Base-by-base conservation (phyloP, 1,140 invertebrate species). In the Rhynchophorus ferrugineus region DNA sequence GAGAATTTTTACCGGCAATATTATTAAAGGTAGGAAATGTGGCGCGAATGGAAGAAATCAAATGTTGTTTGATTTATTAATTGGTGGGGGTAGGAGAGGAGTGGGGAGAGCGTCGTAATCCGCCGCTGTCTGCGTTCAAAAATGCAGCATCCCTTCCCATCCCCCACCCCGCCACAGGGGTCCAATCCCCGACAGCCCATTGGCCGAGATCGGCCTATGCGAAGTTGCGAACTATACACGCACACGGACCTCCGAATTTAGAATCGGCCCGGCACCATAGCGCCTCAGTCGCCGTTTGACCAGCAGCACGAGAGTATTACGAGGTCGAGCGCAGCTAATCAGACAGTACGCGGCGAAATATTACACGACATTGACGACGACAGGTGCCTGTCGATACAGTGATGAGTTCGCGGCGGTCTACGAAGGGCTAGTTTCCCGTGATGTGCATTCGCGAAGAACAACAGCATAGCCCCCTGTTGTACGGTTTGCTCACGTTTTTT, bases 181-280 rank as follows among this genome's bases (percentile, higher is more conserved):
- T 51, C 52, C 52, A 51, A 51, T 45, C 33, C 38, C 18, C 38
- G 45, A 47, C 35, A 48, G 43, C 50, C 56, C 47, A 58, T 58
- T 58, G 56, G 56, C 44, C 56, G 52, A 52, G 49, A 39, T 43
- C 53, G 22, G 53, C 57, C 57, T 59, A 59, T 59, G 57, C 57
- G 49, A 59, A 59, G 44, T 59, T 51, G 57, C 57, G 46, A 59
- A 59, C 53, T 54, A 49, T 46, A 52, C 57, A 54, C 53, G 43
- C 48, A 51, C 38, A 49, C 49, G 53, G 45, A 54, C 51, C 57
- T 41, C 51, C 57, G 48, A 58, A 58, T 45, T 53, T 48, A 38
- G 21, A 20, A 33, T 14, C 17, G 35, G 41, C 29, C 57, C 34
- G 48, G 17, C 38, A 36, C 29, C 35, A 24, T 18, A 53, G 22